Percentiles rank a stretch among this genome's conserved stretches.
Conservation (phyloP, 2,113 vertebrate species). For the Glareola pratincola region DNA sequence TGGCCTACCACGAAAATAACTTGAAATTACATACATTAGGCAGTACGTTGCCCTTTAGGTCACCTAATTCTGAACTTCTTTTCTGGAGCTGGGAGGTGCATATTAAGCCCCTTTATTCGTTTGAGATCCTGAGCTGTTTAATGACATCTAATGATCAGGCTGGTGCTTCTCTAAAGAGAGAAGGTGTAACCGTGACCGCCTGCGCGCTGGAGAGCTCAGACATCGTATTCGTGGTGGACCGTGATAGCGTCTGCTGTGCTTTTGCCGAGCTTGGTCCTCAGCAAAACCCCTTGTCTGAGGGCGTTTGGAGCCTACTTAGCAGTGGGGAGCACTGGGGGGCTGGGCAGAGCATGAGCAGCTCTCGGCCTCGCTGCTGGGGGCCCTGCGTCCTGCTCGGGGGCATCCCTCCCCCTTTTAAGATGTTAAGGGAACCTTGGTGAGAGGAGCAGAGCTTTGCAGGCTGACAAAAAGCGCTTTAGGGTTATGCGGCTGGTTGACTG, state of each 20-base stretch:
- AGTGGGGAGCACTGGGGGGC: background rate
- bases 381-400: background rate
- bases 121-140: background rate
- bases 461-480: background rate
- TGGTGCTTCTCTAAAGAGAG: background rate
- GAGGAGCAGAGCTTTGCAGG: background rate
- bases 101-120: no score
- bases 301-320: accelerated
- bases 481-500: accelerated
- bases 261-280: background rate
- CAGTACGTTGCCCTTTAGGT: background rate
- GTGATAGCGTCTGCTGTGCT: background rate
- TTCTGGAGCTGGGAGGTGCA: background rate
- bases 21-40: no score
- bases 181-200: accelerated
- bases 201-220: accelerated
- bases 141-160: background rate
- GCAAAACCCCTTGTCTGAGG: no score
- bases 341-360: background rate
- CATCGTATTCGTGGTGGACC: background rate
- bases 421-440: background rate
- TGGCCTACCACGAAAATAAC: background rate
- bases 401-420: background rate
- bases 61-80: background rate
- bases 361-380: background rate